Conservation (phyloP, 37 sponge, comb jelly and placozoan genomes). For the Mnemiopsis leidyi region DNA sequence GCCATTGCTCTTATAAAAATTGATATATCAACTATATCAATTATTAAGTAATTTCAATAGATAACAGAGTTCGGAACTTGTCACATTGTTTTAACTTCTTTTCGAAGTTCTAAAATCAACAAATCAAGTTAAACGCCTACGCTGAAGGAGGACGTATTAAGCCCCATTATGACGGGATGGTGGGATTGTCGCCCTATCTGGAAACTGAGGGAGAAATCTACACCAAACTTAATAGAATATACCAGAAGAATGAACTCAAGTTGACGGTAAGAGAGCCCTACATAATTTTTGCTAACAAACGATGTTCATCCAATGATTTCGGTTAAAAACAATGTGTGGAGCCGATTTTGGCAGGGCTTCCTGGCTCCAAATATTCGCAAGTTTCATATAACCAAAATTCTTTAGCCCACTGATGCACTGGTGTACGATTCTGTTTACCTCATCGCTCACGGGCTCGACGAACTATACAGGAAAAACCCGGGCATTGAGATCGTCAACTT, state of each 20-base stretch:
- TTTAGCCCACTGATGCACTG: neutral
- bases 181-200: neutral
- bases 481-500: constrained; percentile 1
- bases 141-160: neutral
- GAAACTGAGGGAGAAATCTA: neutral
- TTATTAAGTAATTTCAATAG: no score
- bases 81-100: no score
- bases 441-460: neutral
- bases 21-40: no score
- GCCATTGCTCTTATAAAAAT: no score
- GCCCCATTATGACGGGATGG: neutral
- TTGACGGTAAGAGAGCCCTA: neutral
- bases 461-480: neutral
- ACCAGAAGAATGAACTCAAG: neutral
- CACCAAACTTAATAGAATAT: neutral
- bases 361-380: no score
- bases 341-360: no score
- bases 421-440: neutral
- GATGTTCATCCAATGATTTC: no score
- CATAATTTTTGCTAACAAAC: no score
- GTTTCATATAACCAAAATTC: no score
- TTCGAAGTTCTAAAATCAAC: no score
- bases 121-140: neutral
- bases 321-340: no score
- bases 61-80: no score